phyloP scores from a whole-genome alignment of 2,113 vertebrate genomes.

The Thinocorus orbignyianus region DNA sequence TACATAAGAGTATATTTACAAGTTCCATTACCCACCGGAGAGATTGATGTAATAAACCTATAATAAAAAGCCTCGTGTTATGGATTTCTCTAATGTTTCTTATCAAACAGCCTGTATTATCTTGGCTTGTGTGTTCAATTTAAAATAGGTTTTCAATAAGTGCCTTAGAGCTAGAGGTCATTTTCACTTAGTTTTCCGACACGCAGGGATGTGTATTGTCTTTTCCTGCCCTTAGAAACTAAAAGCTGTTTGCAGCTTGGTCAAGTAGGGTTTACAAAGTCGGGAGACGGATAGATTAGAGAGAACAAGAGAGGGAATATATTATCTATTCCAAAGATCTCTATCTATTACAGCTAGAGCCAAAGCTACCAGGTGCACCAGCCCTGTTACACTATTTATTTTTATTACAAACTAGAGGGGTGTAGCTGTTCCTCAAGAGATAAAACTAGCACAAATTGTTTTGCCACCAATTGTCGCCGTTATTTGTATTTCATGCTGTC shows the following conservation, averaged over 20 bases:
- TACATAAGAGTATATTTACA: slow-evolving; percentile 74
- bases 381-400: background rate
- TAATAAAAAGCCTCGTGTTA: slow-evolving; percentile 75
- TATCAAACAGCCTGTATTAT: slow-evolving; percentile 72
- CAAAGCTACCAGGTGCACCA: background rate
- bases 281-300: background rate
- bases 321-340: background rate
- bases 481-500: background rate
- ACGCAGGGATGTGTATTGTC: background rate
- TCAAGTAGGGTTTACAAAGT: background rate
- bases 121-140: slow-evolving; percentile 70
- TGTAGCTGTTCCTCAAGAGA: background rate
- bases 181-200: slow-evolving; percentile 15
- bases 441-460: background rate
- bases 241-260: slow-evolving; percentile 3
- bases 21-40: slow-evolving; percentile 79
- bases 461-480: background rate
- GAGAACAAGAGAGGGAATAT: background rate
- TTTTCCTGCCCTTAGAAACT: background rate
- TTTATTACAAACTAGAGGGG: background rate
- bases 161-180: slow-evolving; percentile 66
- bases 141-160: slow-evolving; percentile 73
- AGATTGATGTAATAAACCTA: slow-evolving; percentile 77
- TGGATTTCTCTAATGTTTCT: slow-evolving; percentile 79
- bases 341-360: background rate